Evolutionary conservation across 1,140 invertebrate genomes (phyloP), one percentile per base, ranked within the genome.

Genomic region (Drosophila guanche): DNA sequence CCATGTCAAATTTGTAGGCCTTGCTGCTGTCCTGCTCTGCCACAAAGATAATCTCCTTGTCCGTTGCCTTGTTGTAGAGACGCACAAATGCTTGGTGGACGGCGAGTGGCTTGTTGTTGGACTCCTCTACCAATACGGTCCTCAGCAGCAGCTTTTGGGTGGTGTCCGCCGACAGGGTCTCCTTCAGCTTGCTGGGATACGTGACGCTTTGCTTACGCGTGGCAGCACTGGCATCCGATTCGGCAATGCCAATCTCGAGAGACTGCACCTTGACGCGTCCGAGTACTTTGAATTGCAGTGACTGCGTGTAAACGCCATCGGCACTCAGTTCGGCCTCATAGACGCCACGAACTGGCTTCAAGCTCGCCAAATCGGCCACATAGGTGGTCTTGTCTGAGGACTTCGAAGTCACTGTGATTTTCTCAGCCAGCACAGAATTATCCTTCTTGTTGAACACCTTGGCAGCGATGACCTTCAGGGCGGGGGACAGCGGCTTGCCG

Each of bases 31-130:
- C 98, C n/a, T 95, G 94, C 91, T 99, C 98, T 12, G 97, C 97
- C 25, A 99, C 95, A 91, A 98, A 99, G 76, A 98, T 95, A 29
- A 98, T 96, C 93, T 99, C 98, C 70, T 95, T 94, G 16, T 95
- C 93, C 0, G 93, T 94, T 50, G 94, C 93, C 14, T 92, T 90
- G 80, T 96, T 92, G 25, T 92, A 93, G 20, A 99, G 93, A 20
- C 96, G 94, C 4, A 99, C 94, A 92, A 99, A 99, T 0, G 97
- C 96, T 93, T 99, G 98, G 92, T 99, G 98, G 29, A 97, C 96
- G 40, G 94, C 92, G 66, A 98, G 94, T 0, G 95, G 74, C 50
- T 91, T 94, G 47, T 93, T 94, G 54, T 85, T 94, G n/a, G 92
- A 91, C 73, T 95, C 94, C 91, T 98, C 97, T 58, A 94, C 95